Evolutionary conservation across 2,797 vertebrate species (phyloP).

Genomic region (Notolabrus celidotus): DNA sequence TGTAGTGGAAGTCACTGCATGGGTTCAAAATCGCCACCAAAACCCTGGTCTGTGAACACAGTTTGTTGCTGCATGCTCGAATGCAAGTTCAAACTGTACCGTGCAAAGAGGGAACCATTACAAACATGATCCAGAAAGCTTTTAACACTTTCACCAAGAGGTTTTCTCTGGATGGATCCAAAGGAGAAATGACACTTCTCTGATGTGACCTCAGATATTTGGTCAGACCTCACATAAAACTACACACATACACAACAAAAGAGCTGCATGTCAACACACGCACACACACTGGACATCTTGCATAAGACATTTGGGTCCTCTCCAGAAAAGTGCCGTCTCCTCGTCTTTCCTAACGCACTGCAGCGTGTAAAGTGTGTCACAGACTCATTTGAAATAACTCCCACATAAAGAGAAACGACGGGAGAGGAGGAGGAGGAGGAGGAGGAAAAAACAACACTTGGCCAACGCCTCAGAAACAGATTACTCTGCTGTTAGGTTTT

Average conservation of each 20-base stretch:
- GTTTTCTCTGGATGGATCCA: too few relatives aligned
- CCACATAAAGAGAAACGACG: constrained; percentile 33
- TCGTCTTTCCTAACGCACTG: constrained; percentile 52
- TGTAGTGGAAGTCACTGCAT: too few relatives aligned
- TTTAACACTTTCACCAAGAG: too few relatives aligned
- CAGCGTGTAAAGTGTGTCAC: constrained; percentile 60
- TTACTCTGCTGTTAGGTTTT: constrained; percentile 55
- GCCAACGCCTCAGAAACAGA: constrained; percentile 58
- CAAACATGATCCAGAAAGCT: too few relatives aligned
- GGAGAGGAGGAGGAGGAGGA: neutral
- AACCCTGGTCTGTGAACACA: too few relatives aligned
- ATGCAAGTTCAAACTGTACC: too few relatives aligned
- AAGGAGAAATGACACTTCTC: too few relatives aligned
- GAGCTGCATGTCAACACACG: neutral
- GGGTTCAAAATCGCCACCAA: too few relatives aligned
- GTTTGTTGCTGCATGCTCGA: too few relatives aligned
- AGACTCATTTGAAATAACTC: constrained; percentile 54
- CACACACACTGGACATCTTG: neutral
- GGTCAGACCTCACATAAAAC: too few relatives aligned
- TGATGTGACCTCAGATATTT: too few relatives aligned
- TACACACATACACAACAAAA: constrained; percentile 16
- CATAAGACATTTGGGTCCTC: constrained; percentile 29
- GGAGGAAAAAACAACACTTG: constrained; percentile 34
- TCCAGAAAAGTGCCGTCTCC: constrained; percentile 47
- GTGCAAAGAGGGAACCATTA: too few relatives aligned